Evolutionary conservation across 2,797 vertebrate genomes (phyloP).

Genomic region (Nyctibius grandis): DNA sequence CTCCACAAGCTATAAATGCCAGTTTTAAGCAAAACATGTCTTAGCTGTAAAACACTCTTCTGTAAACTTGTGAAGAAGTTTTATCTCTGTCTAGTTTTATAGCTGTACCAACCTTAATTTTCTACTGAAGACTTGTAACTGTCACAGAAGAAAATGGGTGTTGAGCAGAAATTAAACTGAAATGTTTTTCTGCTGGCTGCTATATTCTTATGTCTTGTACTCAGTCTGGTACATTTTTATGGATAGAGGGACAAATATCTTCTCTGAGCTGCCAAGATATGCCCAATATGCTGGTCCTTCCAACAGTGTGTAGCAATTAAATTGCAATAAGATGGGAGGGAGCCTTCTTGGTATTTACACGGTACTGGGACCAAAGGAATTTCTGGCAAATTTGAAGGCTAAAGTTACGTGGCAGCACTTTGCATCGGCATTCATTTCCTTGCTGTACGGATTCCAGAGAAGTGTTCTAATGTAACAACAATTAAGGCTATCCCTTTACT

Average conservation of each 20-base stretch:
- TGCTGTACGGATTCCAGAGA: background rate
- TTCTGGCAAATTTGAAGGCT: background rate
- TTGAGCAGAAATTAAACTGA: background rate
- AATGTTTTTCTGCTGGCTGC: background rate
- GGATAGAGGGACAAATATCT: background rate
- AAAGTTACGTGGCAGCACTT: constrained; percentile 2
- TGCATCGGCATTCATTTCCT: background rate
- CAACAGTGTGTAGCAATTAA: background rate
- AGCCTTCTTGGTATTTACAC: background rate
- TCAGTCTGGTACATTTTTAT: constrained; percentile 23
- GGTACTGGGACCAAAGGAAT: background rate
- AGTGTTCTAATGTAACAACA: background rate
- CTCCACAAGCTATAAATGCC: constrained; percentile 38
- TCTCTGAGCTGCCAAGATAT: background rate
- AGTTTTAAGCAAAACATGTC: constrained; percentile 8
- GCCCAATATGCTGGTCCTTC: background rate
- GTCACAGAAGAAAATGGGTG: background rate
- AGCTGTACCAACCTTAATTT: background rate
- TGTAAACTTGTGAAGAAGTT: constrained; percentile 15
- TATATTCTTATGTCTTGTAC: background rate
- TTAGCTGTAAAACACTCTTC: constrained; percentile 4
- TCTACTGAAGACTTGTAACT: background rate
- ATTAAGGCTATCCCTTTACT: constrained; percentile 13
- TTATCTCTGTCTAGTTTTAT: background rate
- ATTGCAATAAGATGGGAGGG: background rate